phyloP scores from a whole-genome alignment of 2,888 invertebrate genomes.

The Oxyscelio sp. region DNA sequence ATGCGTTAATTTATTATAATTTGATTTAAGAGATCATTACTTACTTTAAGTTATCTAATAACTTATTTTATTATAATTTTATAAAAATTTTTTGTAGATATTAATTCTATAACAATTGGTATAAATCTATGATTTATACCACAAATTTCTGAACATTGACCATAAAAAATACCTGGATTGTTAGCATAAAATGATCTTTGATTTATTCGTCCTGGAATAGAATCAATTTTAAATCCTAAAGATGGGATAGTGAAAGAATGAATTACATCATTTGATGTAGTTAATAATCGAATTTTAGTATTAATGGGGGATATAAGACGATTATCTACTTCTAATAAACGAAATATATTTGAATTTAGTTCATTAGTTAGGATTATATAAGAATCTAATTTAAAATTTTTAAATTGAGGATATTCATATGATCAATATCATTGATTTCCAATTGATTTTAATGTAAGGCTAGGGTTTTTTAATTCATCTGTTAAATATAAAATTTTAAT shows the following conservation, averaged over 20 bases:
- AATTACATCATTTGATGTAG: constrained; percentile 91
- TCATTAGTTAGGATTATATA: constrained; percentile 89
- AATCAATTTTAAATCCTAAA: constrained; percentile 91
- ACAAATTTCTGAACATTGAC: constrained; percentile 95
- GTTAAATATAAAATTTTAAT: constrained; percentile 90
- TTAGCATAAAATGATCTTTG: constrained; percentile 90
- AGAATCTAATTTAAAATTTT: constrained; percentile 90
- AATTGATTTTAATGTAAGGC: constrained; percentile 90
- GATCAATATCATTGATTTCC: constrained; percentile 92
- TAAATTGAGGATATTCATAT: constrained; percentile 91
- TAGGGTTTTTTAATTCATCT: constrained; percentile 91
- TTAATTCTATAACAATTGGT: constrained; percentile 92
- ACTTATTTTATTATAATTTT: no score
- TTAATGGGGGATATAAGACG: constrained; percentile 90
- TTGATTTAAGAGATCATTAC: constrained; percentile 92
- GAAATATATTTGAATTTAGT: constrained; percentile 89
- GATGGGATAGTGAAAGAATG: constrained; percentile 91
- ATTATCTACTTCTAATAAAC: constrained; percentile 91
- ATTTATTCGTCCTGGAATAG: constrained; percentile 91
- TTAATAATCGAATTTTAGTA: constrained; percentile 91
- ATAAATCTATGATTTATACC: constrained; percentile 94
- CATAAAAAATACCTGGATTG: constrained; percentile 91
- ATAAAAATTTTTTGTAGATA: constrained; percentile 88
- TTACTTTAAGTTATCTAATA: constrained; percentile 66
- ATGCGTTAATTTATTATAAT: constrained; percentile 87